A percentile compares a stretch with the other conserved stretches of the same genome.
Evolutionary conservation across 2,113 vertebrate genomes (phyloP).

Genomic region (Bolborhynchus lineola): DNA sequence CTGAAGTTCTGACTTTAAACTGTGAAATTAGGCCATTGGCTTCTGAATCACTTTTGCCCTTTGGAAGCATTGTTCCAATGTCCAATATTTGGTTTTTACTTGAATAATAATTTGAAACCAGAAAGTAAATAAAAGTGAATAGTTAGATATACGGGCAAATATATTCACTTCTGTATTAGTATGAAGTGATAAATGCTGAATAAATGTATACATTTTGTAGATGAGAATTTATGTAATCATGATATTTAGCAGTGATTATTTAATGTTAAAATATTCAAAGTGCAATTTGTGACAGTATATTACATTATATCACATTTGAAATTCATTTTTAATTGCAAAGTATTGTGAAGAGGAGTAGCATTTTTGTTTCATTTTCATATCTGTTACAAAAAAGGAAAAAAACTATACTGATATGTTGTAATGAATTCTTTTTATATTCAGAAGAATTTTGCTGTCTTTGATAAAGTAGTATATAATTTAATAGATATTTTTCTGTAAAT

Average conservation of each 20-base stretch:
- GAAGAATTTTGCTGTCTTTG: background rate
- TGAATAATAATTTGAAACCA: background rate
- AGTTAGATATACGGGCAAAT: background rate
- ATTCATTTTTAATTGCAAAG: background rate
- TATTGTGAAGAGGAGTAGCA: constrained; percentile 10
- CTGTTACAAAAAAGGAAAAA: background rate
- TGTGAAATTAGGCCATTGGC: background rate
- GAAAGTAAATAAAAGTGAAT: background rate
- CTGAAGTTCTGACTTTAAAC: background rate
- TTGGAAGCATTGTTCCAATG: background rate
- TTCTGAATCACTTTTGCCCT: background rate
- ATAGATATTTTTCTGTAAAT: background rate
- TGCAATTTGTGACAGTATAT: constrained; percentile 4
- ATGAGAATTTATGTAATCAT: background rate
- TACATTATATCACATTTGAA: background rate
- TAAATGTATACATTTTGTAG: background rate
- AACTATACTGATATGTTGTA: background rate
- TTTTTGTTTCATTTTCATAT: constrained; percentile 9
- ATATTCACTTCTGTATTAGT: background rate
- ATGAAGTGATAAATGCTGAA: background rate
- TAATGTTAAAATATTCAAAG: constrained; percentile 45
- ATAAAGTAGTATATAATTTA: background rate
- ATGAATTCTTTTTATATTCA: background rate
- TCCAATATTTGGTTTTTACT: background rate
- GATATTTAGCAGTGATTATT: constrained; percentile 31